Percentiles rank a stretch among this genome's conserved stretches.
These are phyloP conservation scores for Conus ventricosus DNA, from an alignment of 1,140 invertebrate species.

Conservation along the genomic window DNA sequence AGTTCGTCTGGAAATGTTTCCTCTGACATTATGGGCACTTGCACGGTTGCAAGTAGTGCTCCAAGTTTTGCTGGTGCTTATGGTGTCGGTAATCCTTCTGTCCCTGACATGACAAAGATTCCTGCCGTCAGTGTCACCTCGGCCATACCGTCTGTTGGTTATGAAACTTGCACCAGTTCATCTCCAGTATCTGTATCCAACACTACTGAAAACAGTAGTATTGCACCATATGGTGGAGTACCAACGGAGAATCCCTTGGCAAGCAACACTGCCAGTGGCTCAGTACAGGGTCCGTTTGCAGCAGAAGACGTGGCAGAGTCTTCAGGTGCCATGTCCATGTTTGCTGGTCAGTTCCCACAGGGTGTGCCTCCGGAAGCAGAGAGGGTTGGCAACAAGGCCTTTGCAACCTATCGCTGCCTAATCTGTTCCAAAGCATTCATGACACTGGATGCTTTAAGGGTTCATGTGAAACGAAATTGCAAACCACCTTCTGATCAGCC, in stretches of 20 bases:
- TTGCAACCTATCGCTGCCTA: slow-evolving; percentile 48
- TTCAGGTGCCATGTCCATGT: neutral
- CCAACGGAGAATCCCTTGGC: neutral
- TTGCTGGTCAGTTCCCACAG: neutral
- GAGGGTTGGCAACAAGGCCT: slow-evolving; percentile 31
- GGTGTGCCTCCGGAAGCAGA: slow-evolving; percentile 27
- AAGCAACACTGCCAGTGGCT: neutral
- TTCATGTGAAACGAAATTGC: slow-evolving; percentile 44
- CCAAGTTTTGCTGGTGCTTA: neutral
- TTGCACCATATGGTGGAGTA: neutral
- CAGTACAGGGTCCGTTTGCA: neutral
- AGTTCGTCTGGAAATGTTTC: neutral
- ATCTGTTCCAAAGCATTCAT: slow-evolving; percentile 46
- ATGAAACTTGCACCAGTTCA: neutral
- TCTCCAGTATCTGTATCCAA: neutral
- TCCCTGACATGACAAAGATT: neutral
- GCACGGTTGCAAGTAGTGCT: neutral
- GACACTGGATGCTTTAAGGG: slow-evolving; percentile 38
- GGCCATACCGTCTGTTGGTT: neutral
- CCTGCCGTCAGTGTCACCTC: neutral
- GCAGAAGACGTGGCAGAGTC: neutral
- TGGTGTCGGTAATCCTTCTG: neutral
- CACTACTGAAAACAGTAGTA: neutral
- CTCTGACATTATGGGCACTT: neutral
- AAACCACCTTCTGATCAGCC: slow-evolving; percentile 34